Conservation (phyloP, 2,797 vertebrate genomes). For the Pangasius larnaudii region DNA sequence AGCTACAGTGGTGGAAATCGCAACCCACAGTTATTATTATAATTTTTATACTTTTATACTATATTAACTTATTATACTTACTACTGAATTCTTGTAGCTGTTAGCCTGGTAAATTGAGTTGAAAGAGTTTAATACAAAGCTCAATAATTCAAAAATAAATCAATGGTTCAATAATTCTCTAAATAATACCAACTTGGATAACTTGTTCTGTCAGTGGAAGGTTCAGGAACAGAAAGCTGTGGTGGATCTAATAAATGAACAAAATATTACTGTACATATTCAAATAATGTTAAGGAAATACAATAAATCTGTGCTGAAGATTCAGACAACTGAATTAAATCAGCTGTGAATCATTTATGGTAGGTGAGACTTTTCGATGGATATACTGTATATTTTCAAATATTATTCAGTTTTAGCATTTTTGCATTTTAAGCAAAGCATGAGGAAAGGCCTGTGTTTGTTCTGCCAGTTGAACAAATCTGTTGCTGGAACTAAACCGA, state of each 20-base stretch:
- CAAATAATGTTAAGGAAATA: not conserved
- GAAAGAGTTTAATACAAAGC: not conserved
- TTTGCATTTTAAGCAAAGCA: not conserved
- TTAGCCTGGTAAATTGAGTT: not conserved
- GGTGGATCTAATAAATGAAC: not conserved
- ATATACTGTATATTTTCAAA: not conserved
- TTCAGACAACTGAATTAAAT: not conserved
- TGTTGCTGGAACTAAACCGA: slow-evolving; percentile 20
- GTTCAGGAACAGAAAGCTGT: not conserved
- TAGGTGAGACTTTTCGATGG: not conserved
- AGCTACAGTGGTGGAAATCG: not conserved
- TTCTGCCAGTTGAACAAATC: slow-evolving; percentile 23
- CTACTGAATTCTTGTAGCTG: not conserved
- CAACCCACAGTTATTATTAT: not conserved
- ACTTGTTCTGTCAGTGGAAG: not conserved
- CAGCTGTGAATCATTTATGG: not conserved
- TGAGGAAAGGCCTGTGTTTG: slow-evolving; percentile 12
- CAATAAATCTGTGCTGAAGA: not conserved
- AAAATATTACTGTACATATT: not conserved
- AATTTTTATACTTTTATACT: no score
- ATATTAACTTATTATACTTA: not conserved
- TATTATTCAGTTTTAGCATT: not conserved
- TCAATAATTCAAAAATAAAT: not conserved
- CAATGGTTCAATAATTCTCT: not conserved
- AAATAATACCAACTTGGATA: not conserved